Percentiles rank a stretch among this genome's conserved stretches.
Evolutionary conservation across 2,797 vertebrate species (phyloP).

Genomic region (Pogoniulus pusillus): DNA sequence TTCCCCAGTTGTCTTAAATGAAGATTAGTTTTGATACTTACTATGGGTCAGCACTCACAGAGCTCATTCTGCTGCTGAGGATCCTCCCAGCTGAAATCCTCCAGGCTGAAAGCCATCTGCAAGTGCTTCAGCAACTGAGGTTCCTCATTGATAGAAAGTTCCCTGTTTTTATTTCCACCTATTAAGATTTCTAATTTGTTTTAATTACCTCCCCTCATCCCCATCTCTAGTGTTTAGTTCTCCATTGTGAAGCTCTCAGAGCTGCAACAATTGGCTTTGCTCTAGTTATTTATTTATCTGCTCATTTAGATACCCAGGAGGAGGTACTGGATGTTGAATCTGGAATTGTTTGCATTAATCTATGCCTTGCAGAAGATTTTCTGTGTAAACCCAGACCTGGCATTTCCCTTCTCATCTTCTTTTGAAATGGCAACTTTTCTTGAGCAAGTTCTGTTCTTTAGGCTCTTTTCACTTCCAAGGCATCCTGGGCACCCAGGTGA

Average conservation of each 20-base stretch:
- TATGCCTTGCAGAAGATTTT: background rate
- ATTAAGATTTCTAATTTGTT: slow-evolving; percentile 26
- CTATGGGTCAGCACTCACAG: background rate
- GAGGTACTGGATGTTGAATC: background rate
- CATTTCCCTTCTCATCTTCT: background rate
- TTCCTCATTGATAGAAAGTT: background rate
- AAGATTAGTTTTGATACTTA: slow-evolving; percentile 22
- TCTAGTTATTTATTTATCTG: slow-evolving; percentile 10
- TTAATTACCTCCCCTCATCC: slow-evolving; percentile 1
- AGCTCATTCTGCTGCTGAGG: background rate
- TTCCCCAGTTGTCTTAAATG: background rate
- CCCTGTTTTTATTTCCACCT: background rate
- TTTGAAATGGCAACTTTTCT: background rate
- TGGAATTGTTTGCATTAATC: background rate
- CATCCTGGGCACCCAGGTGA: background rate
- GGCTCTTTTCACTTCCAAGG: background rate
- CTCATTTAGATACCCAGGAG: background rate
- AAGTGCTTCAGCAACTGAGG: background rate
- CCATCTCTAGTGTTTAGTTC: background rate
- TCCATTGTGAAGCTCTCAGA: background rate
- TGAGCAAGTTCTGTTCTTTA: background rate
- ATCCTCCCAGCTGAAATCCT: slow-evolving; percentile 21
- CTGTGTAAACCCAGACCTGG: background rate
- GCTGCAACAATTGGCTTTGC: background rate
- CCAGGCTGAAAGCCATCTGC: slow-evolving; percentile 26